phyloP scores from a whole-genome alignment of 1,140 invertebrate genomes.

The Macrotrachela quadricornifera region DNA sequence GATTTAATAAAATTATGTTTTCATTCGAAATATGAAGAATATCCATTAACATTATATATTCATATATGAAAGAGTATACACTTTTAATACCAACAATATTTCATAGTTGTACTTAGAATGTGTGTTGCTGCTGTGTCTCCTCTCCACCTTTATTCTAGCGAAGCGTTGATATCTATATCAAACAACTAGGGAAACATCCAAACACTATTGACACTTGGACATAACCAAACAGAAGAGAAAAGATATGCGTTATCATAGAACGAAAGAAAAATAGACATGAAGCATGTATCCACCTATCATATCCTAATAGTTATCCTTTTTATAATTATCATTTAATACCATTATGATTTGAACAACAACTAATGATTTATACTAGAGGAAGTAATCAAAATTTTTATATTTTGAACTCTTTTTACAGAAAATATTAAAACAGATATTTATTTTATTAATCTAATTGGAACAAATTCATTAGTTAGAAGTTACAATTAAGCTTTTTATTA shows the following conservation, averaged over 20 bases:
- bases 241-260: slow-evolving; percentile 66
- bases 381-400: slow-evolving; percentile 79
- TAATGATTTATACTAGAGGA: slow-evolving; percentile 66
- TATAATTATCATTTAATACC: slow-evolving; percentile 99
- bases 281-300: too few species aligned
- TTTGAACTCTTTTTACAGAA: slow-evolving; percentile 88
- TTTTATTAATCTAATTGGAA: slow-evolving; percentile 91
- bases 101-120: too few species aligned
- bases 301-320: slow-evolving; percentile 73
- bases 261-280: too few species aligned
- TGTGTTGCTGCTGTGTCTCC: too few species aligned
- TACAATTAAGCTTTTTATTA: too few species aligned
- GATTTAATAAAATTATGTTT: slow-evolving; percentile 84
- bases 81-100: too few species aligned
- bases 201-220: slow-evolving; percentile 84
- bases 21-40: slow-evolving; percentile 40
- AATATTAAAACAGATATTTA: slow-evolving; percentile 81
- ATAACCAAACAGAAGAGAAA: slow-evolving; percentile 71
- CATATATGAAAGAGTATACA: too few species aligned
- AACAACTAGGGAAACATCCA: too few species aligned
- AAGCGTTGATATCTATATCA: too few species aligned
- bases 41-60: too few species aligned
- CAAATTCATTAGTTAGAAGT: slow-evolving; percentile 80
- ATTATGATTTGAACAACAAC: slow-evolving; percentile 67
- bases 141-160: too few species aligned